Conservation (phyloP, 2,797 vertebrate genomes). For the Pseudotriccus pelzelni region DNA sequence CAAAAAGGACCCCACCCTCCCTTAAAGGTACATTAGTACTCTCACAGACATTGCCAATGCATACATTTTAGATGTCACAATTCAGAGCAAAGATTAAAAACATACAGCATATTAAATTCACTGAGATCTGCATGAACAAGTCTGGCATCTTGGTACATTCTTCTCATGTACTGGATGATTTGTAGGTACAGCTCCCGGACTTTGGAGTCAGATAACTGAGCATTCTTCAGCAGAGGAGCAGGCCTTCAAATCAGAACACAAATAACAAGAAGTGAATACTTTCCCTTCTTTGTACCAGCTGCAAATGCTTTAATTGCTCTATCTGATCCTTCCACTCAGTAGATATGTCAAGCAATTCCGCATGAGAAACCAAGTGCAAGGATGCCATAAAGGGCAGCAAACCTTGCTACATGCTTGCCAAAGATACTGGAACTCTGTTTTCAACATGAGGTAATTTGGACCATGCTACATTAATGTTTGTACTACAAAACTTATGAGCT, state of each 20-base stretch:
- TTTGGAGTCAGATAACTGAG: constrained; percentile 86
- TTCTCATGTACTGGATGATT: constrained; percentile 91
- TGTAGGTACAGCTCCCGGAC: constrained; percentile 90
- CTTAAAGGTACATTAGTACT: background rate
- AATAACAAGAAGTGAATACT: background rate
- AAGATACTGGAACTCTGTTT: background rate
- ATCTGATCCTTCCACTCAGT: background rate
- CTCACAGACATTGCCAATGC: background rate
- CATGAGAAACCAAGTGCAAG: background rate
- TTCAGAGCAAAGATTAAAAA: background rate
- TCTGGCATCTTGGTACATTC: constrained; percentile 91
- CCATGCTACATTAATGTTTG: background rate
- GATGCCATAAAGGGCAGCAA: background rate
- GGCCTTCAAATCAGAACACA: constrained; percentile 77
- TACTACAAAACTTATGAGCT: background rate
- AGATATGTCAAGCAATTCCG: background rate
- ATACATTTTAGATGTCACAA: constrained; percentile 4
- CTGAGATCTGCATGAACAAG: constrained; percentile 97
- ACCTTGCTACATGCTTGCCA: background rate
- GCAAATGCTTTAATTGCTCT: background rate
- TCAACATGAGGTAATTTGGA: background rate
- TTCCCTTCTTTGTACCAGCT: background rate
- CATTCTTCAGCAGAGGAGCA: constrained; percentile 92
- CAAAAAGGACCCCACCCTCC: background rate
- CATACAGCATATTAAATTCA: constrained; percentile 97